phyloP scores from a whole-genome alignment of 1,140 invertebrate genomes.

The Drosophila mojavensis region DNA sequence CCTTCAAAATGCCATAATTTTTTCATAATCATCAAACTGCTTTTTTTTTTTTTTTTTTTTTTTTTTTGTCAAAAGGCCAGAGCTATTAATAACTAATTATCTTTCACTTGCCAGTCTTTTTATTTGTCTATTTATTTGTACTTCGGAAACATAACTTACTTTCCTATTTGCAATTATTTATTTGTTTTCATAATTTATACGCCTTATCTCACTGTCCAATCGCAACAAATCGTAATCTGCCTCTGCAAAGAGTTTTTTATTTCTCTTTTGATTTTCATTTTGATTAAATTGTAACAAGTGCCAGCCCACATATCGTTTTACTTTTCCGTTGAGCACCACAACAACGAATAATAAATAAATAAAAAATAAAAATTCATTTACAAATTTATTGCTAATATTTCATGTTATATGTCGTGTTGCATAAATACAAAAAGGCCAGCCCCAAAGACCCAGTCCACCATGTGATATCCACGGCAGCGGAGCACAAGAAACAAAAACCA shows the following conservation, averaged over 20 bases:
- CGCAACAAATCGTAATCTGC: conserved; percentile 46
- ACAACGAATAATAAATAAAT: conserved; percentile 18
- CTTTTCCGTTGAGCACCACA: conserved; percentile 38
- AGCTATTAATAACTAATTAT: conserved; percentile 20
- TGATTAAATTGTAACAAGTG: conserved; percentile 82
- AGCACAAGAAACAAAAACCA: conserved; percentile 40
- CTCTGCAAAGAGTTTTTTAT: conserved; percentile 22
- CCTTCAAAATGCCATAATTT: no score
- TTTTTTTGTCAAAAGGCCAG: conserved; percentile 4
- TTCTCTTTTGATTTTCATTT: conserved; percentile 45
- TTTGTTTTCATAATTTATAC: conserved; percentile 1
- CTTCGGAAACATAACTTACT: background rate
- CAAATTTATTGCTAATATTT: conserved; percentile 82
- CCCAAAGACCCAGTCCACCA: conserved; percentile 51
- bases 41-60: background rate
- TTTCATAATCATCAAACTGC: background rate
- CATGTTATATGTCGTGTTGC: conserved; percentile 80
- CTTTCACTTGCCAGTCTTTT: conserved; percentile 35
- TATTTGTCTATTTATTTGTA: conserved; percentile 5
- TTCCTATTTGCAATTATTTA: background rate
- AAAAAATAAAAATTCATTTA: conserved; percentile 48
- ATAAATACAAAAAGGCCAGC: conserved; percentile 76
- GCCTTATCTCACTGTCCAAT: conserved; percentile 32
- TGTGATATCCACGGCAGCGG: conserved; percentile 56
- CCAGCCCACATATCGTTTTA: conserved; percentile 72